phyloP scores from a whole-genome alignment of 2,797 vertebrate genomes.

The Tapera naevia region DNA sequence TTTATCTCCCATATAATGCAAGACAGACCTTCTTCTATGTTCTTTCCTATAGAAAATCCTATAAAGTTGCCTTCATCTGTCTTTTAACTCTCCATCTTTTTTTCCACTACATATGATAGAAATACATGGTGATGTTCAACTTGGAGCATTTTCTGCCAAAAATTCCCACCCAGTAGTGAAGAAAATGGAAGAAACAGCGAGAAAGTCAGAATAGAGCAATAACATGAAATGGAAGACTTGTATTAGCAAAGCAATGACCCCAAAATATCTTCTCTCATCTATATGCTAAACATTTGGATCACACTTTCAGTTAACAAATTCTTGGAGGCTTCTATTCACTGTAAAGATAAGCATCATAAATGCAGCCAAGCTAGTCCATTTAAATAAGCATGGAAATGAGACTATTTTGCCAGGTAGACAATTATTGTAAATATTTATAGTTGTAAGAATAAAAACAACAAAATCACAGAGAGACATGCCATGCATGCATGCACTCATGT shows the following conservation, averaged over 20 bases:
- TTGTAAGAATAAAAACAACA: slow-evolving; percentile 13
- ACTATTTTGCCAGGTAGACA: slow-evolving; percentile 10
- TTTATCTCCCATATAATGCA: neutral
- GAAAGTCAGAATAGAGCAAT: neutral
- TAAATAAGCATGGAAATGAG: slow-evolving; percentile 57
- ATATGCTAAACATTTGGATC: slow-evolving; percentile 63
- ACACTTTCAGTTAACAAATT: slow-evolving; percentile 51
- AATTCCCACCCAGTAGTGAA: neutral
- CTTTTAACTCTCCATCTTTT: neutral
- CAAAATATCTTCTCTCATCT: slow-evolving; percentile 51
- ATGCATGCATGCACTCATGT: neutral
- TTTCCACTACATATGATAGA: neutral
- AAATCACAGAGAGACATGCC: neutral
- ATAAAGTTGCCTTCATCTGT: neutral
- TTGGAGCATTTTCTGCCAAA: neutral
- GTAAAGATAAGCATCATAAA: slow-evolving; percentile 36
- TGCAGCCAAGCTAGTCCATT: slow-evolving; percentile 15
- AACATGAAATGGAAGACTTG: neutral
- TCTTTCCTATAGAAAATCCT: neutral
- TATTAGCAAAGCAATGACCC: slow-evolving; percentile 18
- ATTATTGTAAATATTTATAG: slow-evolving; percentile 49
- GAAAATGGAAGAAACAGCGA: neutral
- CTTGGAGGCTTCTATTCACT: neutral
- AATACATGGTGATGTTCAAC: neutral
- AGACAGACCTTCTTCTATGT: neutral